Evolutionary conservation across 2,113 vertebrate species (phyloP).

Genomic region (Neodon shergylaensis): DNA sequence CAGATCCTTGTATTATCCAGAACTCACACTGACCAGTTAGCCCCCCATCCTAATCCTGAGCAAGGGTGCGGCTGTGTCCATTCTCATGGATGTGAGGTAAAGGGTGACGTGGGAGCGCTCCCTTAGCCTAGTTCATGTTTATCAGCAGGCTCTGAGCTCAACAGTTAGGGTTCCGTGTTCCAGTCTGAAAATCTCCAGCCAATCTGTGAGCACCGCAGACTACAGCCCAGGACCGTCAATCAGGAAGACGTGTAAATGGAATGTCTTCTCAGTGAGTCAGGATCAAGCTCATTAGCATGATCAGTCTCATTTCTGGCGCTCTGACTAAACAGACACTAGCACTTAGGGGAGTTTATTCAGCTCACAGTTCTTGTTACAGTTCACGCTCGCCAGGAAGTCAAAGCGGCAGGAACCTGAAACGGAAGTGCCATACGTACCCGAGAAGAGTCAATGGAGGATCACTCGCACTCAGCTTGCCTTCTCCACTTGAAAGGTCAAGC

Average conservation of each 20-base stretch:
- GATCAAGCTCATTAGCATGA: neutral
- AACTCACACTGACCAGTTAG: neutral
- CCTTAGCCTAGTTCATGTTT: neutral
- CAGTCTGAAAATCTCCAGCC: constrained; percentile 2
- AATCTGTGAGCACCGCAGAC: neutral
- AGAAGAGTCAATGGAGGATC: neutral
- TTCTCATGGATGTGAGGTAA: neutral
- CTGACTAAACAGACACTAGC: neutral
- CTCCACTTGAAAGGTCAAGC: neutral
- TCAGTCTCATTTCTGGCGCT: neutral
- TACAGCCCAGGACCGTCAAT: neutral
- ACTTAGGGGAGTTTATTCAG: no score
- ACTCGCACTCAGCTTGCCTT: neutral
- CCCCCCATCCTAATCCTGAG: neutral
- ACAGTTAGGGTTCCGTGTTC: neutral
- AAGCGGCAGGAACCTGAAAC: neutral
- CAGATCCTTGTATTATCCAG: neutral
- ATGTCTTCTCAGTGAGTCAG: constrained; percentile 29
- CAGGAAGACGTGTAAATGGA: constrained; percentile 14
- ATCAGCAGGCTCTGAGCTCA: constrained; percentile 20
- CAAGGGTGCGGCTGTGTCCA: neutral
- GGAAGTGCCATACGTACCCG: no score
- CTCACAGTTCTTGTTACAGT: neutral
- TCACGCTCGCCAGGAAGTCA: neutral
- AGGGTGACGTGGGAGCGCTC: neutral